Evolutionary conservation across 1,140 invertebrate species (phyloP).

Genomic region (Anastatus disparis): DNA sequence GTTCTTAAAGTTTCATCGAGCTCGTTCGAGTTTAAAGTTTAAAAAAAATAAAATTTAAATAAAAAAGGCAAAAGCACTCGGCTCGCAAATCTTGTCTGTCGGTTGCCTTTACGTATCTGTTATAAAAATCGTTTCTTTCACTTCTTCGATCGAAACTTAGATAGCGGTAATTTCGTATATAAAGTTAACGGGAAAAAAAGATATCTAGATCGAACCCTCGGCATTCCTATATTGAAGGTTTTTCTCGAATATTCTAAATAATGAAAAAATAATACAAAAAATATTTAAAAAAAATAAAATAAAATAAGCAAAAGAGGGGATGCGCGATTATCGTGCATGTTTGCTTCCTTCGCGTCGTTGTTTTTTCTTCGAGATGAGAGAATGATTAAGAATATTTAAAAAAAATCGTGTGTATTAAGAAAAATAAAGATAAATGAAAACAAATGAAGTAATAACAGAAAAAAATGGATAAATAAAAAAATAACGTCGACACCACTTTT

Average conservation of each 20-base stretch:
- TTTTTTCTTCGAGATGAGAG: constrained; percentile 41
- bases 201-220: constrained; percentile 41
- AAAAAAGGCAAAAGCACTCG: constrained; percentile 29
- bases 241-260: constrained; percentile 44
- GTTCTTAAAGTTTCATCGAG: constrained; percentile 34
- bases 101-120: constrained; percentile 40
- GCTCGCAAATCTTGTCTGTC: constrained; percentile 40
- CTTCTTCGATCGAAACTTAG: constrained; percentile 42
- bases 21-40: constrained; percentile 32
- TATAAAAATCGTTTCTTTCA: constrained; percentile 41
- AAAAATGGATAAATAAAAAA: constrained; percentile 33
- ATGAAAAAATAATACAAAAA: too few relatives aligned
- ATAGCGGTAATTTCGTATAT: constrained; percentile 42
- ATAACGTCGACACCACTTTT: constrained; percentile 61
- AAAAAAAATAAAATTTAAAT: constrained; percentile 3
- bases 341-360: constrained; percentile 39
- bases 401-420: constrained; percentile 33
- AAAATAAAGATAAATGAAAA: constrained; percentile 40
- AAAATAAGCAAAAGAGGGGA: constrained; percentile 38
- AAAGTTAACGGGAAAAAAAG: constrained; percentile 41
- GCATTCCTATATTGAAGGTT: constrained; percentile 41
- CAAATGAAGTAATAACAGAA: constrained; percentile 32
- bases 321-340: constrained; percentile 20
- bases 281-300: too few relatives aligned
- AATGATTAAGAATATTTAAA: constrained; percentile 32